phyloP scores from a whole-genome alignment of 2,113 vertebrate species.

The Motacilla tschutschensis region DNA sequence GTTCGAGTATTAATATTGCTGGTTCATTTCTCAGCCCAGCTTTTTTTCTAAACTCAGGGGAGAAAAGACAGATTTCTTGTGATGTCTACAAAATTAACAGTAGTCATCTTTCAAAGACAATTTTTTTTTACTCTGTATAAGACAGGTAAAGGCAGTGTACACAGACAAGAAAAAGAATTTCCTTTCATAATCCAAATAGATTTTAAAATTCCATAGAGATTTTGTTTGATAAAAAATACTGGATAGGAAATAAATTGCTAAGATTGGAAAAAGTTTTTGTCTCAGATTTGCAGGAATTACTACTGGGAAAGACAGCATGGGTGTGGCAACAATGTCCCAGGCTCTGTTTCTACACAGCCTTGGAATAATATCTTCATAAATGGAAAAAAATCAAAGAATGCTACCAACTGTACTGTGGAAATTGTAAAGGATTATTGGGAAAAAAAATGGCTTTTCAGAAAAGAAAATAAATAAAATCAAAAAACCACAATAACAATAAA shows the following conservation, averaged over 20 bases:
- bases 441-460: accelerated
- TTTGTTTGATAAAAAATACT: not conserved
- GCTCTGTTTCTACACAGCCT: not conserved
- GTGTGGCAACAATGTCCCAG: not conserved
- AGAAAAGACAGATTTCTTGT: not conserved
- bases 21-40: not conserved
- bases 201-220: not conserved
- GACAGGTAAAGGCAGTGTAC: not conserved
- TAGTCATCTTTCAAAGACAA: not conserved
- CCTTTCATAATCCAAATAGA: not conserved
- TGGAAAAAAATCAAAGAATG: not conserved
- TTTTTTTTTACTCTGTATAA: not conserved
- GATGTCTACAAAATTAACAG: not conserved
- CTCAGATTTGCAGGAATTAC: not conserved
- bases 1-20: not conserved
- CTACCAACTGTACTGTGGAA: not conserved
- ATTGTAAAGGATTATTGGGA: not conserved
- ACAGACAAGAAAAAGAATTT: not conserved
- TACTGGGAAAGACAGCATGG: not conserved
- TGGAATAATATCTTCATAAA: not conserved
- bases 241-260: not conserved
- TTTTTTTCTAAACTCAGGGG: not conserved
- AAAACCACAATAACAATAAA: too few species aligned
- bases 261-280: not conserved
- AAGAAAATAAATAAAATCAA: not conserved